These are phyloP conservation scores for Agrotis puta DNA, from an alignment of 2,888 invertebrate genomes.

Conservation along the genomic window DNA sequence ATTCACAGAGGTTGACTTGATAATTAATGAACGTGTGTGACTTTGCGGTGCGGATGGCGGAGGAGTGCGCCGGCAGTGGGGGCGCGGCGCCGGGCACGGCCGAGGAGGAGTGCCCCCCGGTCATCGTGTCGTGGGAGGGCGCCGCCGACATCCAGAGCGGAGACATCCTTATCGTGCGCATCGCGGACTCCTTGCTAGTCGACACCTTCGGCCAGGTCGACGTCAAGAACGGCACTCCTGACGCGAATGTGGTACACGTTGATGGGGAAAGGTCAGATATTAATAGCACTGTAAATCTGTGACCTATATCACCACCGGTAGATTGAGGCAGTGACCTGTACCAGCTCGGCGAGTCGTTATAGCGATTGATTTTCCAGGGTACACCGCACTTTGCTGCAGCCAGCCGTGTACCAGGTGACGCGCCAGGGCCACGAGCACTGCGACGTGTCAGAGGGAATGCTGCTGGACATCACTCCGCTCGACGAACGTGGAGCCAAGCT, in stretches of 20 bases:
- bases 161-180: conserved; percentile 93
- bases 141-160: conserved; percentile 93
- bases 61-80: conserved; percentile 80
- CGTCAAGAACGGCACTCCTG: conserved; percentile 75
- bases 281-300: conserved; percentile 46
- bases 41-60: conserved; percentile 84
- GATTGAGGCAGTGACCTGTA: conserved; percentile 54
- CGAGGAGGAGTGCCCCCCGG: conserved; percentile 90
- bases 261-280: conserved; percentile 80
- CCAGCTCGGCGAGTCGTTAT: conserved; percentile 36
- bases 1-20: conserved; percentile 71
- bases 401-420: conserved; percentile 93
- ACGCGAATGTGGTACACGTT: conserved; percentile 74
- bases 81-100: conserved; percentile 66
- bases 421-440: conserved; percentile 93
- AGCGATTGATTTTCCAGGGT: conserved; percentile 78
- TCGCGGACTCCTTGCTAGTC: conserved; percentile 92
- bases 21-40: conserved; percentile 78
- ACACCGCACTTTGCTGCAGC: conserved; percentile 90
- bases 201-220: conserved; percentile 76
- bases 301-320: conserved; percentile 47
- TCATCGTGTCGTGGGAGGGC: conserved; percentile 92
- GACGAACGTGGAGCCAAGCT: conserved; percentile 92
- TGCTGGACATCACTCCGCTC: conserved; percentile 93
- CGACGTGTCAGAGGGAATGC: conserved; percentile 93